phyloP scores from a whole-genome alignment of 2,888 invertebrate species.

The Acleris holmiana region DNA sequence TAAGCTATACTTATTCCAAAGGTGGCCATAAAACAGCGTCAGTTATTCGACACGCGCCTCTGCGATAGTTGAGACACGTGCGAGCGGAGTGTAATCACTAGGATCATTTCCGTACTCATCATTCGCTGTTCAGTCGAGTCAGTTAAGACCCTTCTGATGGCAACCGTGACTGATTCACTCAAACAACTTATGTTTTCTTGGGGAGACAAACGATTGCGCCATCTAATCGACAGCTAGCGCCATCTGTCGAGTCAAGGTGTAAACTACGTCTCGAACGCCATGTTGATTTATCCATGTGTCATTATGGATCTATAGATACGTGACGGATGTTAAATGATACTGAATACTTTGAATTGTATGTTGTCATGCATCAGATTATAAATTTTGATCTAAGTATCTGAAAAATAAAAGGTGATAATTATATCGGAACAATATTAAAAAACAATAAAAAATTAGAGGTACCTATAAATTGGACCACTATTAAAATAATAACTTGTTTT shows the following conservation, averaged over 20 bases:
- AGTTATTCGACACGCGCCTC: constrained; percentile 59
- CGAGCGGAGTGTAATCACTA: constrained; percentile 66
- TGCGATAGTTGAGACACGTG: constrained; percentile 68
- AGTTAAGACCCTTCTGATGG: constrained; percentile 79
- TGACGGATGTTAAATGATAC: too few species aligned
- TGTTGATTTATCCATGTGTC: background rate
- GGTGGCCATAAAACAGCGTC: constrained; percentile 68
- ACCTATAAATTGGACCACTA: too few species aligned
- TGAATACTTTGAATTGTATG: too few species aligned
- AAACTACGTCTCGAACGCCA: background rate
- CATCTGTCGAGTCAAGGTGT: constrained; percentile 36
- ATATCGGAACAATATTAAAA: too few species aligned
- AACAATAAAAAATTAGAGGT: too few species aligned
- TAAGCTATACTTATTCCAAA: constrained; percentile 8
- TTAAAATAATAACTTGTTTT: too few species aligned
- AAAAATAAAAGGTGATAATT: too few species aligned
- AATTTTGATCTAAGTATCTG: too few species aligned
- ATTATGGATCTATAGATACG: background rate
- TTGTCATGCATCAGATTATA: too few species aligned
- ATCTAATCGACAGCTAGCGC: constrained; percentile 36
- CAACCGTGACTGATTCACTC: constrained; percentile 39
- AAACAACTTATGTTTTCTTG: constrained; percentile 6
- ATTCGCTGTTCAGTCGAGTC: constrained; percentile 83
- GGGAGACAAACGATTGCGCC: constrained; percentile 36
- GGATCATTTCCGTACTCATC: constrained; percentile 73